Percentiles rank a stretch among this genome's conserved stretches.
Conservation (phyloP, 2,888 invertebrate species). For the Ophioninae sp. region DNA sequence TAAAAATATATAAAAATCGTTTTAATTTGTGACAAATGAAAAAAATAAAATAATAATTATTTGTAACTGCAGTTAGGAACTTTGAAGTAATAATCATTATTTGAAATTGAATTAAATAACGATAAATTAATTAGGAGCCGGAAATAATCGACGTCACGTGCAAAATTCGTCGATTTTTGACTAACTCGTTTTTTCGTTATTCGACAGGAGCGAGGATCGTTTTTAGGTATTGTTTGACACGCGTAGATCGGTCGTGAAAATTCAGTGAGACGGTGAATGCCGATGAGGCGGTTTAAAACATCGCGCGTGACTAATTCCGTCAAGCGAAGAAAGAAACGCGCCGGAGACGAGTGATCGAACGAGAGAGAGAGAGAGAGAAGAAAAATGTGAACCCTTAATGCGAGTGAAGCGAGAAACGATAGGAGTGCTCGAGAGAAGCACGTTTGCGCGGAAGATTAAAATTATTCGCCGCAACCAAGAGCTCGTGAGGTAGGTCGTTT, state of each 20-base stretch:
- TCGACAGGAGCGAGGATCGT: slow-evolving; percentile 6
- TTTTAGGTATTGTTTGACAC: not conserved
- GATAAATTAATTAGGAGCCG: no score
- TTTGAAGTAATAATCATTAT: no score
- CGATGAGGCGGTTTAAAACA: slow-evolving; percentile 15
- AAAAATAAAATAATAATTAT: no score
- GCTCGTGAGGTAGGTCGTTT: no score
- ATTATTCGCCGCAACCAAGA: no score
- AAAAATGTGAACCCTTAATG: not conserved
- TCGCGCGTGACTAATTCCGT: slow-evolving; percentile 12
- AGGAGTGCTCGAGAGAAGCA: not conserved
- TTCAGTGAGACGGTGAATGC: slow-evolving; percentile 35
- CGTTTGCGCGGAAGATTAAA: not conserved
- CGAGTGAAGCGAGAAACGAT: not conserved
- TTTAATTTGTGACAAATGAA: no score
- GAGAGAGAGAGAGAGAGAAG: slow-evolving; percentile 17
- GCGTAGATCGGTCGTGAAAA: slow-evolving; percentile 10
- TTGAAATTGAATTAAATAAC: no score
- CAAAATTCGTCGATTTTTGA: slow-evolving; percentile 35
- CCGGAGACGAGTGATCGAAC: slow-evolving; percentile 8
- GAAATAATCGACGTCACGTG: slow-evolving; percentile 27
- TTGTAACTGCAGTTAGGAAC: no score
- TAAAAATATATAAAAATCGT: no score
- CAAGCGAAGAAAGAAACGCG: slow-evolving; percentile 6
- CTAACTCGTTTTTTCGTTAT: slow-evolving; percentile 23